phyloP scores from a whole-genome alignment of 2,888 invertebrate species.

The Belgica antarctica region DNA sequence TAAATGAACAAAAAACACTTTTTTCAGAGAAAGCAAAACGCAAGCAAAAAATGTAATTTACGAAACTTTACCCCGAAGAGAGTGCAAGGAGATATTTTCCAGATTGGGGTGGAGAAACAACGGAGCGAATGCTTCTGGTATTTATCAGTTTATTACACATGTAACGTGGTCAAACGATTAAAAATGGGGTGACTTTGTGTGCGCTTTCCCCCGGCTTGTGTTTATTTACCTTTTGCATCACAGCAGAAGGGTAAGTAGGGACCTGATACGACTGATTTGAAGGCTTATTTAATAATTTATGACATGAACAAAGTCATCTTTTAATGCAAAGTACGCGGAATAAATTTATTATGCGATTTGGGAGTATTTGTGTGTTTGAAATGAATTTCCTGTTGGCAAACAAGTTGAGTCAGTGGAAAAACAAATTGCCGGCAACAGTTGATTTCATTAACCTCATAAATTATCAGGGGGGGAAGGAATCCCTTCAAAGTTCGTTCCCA shows the following conservation, averaged over 20 bases:
- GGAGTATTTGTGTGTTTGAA: neutral
- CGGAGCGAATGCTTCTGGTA: neutral
- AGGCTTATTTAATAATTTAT: constrained; percentile 43
- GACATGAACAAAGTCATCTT: constrained; percentile 29
- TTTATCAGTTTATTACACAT: constrained; percentile 44
- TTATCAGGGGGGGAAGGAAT: neutral
- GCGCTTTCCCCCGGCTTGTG: constrained; percentile 23
- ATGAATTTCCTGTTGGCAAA: constrained; percentile 13
- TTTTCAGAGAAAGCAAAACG: constrained; percentile 14
- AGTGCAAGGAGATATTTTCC: constrained; percentile 29
- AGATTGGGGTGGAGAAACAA: constrained; percentile 30
- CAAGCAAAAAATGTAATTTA: constrained; percentile 31
- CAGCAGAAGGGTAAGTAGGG: constrained; percentile 1
- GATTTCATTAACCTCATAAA: constrained; percentile 33
- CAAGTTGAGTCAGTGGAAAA: constrained; percentile 21
- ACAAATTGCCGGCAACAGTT: constrained; percentile 36
- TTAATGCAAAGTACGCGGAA: constrained; percentile 34
- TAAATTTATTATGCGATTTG: constrained; percentile 27
- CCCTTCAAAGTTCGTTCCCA: too few species aligned
- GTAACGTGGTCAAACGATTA: constrained; percentile 44
- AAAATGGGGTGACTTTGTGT: constrained; percentile 40
- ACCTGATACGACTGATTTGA: constrained; percentile 14
- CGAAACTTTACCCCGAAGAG: constrained; percentile 4
- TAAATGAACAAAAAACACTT: constrained; percentile 39
- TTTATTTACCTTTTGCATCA: constrained; percentile 26